These are phyloP conservation scores for Aphidius colemani DNA, from an alignment of 2,888 invertebrate species.

Conservation along the genomic window DNA sequence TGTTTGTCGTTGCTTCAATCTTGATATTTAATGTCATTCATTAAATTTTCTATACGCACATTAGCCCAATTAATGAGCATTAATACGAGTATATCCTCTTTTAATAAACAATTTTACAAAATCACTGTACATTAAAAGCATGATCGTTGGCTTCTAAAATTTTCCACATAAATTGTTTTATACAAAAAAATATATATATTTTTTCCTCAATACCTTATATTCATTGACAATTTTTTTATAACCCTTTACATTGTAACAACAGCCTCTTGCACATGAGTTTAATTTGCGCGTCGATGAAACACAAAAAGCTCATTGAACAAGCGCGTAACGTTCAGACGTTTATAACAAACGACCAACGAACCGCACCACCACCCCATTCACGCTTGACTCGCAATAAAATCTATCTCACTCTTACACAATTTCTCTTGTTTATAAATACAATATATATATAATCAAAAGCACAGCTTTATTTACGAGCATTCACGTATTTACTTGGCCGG, in stretches of 20 bases:
- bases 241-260: background rate
- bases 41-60: background rate
- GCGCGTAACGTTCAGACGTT: slow-evolving; percentile 13
- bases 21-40: too few relatives aligned
- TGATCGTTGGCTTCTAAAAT: too few relatives aligned
- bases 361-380: slow-evolving; percentile 25
- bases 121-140: slow-evolving; percentile 18
- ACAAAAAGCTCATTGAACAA: slow-evolving; percentile 24
- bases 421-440: background rate
- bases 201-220: background rate
- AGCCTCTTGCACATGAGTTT: background rate
- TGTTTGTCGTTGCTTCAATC: too few relatives aligned
- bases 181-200: background rate
- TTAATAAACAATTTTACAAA: slow-evolving; percentile 23
- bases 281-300: slow-evolving; percentile 21
- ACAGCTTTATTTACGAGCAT: slow-evolving; percentile 48
- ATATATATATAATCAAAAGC: slow-evolving; percentile 25
- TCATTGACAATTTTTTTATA: background rate
- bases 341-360: slow-evolving; percentile 25
- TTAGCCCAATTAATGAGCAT: slow-evolving; percentile 7
- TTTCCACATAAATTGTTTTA: too few relatives aligned
- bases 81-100: slow-evolving; percentile 14
- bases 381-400: slow-evolving; percentile 8
- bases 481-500: slow-evolving; percentile 41
- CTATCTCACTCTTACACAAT: slow-evolving; percentile 9